Evolutionary conservation across 2,113 vertebrate genomes (phyloP), one percentile per base, ranked within the genome.

Genomic region (Macrotus californicus): DNA sequence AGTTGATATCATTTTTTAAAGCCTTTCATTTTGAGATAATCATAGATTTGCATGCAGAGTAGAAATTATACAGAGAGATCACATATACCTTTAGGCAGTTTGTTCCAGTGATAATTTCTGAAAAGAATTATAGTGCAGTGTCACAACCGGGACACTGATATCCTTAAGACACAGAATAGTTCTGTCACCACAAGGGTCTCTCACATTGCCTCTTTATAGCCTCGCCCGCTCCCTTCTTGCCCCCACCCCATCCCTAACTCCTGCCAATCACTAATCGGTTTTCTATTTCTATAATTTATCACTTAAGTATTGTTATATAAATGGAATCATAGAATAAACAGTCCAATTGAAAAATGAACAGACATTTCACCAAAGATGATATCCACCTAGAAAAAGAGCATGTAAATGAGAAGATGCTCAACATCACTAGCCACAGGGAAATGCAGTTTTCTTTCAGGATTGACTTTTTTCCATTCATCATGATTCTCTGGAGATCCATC

Each of bases 21-120:
- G 34, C 4, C 56, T 92, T 95, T 85, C 50, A 70, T 90, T 92
- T 81, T 94, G 46, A 66, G 29, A n/a, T 48, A 64, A 70, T 82
- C 59, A 26, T 52, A 87, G 4, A 69, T 36, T 75, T 41, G 48
- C 13, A 69, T n/a, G 29, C 46, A n/a, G 12, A 76, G 2, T 84
- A 88, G 66, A 85, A 91, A 61, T 26, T 66, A 80, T 80, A 16
- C 21, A 22, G 54, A 48, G 34, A 79, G 11, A 43, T 52, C 7
- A 39, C 5, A 54, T 79, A 43, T 89, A 31, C 13, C 1, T 89
- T 86, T 50, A 46, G 11, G 39, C 24, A n/a, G 12, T n/a, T 19
- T 52, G 1, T 16, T 56, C n/a, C 31, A 41, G 4, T 52, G 77
- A 34, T 46, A 73, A 59, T 29, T 34, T 36, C 39, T 91, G 52